Conservation (phyloP, 2,797 vertebrate genomes). For the Anguilla anguilla region DNA sequence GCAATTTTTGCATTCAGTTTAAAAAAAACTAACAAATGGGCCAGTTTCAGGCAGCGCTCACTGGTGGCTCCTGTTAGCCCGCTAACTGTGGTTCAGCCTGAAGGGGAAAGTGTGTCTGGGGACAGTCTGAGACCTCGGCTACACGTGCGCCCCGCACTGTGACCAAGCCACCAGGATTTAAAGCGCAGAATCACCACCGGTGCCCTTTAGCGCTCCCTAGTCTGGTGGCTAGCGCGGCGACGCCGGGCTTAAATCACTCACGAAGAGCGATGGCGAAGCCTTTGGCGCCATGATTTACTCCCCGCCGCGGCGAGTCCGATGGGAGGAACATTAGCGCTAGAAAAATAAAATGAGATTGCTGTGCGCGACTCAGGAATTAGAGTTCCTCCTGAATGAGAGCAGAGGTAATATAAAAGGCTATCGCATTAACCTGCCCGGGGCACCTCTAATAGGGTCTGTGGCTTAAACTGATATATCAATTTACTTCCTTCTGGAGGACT, state of each 20-base stretch:
- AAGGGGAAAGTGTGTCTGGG: background rate
- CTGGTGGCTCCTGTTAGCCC: background rate
- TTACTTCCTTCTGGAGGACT: conserved; percentile 82
- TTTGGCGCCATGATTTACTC: conserved; percentile 15
- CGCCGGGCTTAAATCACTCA: conserved; percentile 4
- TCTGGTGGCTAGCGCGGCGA: background rate
- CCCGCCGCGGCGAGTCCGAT: background rate
- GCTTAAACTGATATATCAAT: conserved; percentile 82
- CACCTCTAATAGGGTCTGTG: conserved; percentile 55
- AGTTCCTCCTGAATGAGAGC: conserved; percentile 50
- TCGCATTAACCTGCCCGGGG: conserved; percentile 53
- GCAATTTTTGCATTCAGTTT: background rate
- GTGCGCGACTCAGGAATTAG: conserved; percentile 44
- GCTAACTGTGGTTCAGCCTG: conserved; percentile 4
- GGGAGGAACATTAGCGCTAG: conserved; percentile 31
- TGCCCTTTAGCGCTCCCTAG: background rate
- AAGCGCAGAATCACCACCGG: background rate
- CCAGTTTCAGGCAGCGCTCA: background rate
- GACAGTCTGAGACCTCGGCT: background rate
- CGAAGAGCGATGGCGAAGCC: background rate
- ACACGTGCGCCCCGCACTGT: background rate
- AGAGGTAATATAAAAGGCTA: conserved; percentile 50
- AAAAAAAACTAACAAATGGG: background rate
- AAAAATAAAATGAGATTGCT: conserved; percentile 51
- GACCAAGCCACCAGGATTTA: background rate